Conservation (phyloP, 1,140 invertebrate species). For the Drosophila ficusphila region DNA sequence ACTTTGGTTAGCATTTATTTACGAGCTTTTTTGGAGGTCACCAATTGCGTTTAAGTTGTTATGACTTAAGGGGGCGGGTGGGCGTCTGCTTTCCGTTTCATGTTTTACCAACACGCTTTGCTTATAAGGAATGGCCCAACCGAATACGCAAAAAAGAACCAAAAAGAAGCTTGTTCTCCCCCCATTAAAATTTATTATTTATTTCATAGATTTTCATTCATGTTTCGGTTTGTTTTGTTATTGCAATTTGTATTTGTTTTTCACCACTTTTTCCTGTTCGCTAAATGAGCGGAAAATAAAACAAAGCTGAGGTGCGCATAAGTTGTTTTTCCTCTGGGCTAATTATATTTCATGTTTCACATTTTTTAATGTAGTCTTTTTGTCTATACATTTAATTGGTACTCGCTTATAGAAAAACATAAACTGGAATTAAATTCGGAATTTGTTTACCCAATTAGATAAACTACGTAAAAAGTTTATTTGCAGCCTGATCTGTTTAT, state of each 20-base stretch:
- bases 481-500: slow-evolving; percentile 11
- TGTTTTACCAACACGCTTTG: slow-evolving; percentile 34
- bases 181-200: slow-evolving; percentile 68
- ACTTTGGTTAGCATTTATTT: slow-evolving; percentile 59
- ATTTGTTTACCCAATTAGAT: slow-evolving; percentile 14
- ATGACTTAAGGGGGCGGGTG: slow-evolving; percentile 22
- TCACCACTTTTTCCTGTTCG: slow-evolving; percentile 12
- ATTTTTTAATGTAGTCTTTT: slow-evolving; percentile 32
- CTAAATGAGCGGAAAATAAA: slow-evolving; percentile 32
- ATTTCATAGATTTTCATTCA: slow-evolving; percentile 75
- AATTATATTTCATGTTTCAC: slow-evolving; percentile 62
- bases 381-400: slow-evolving; percentile 38
- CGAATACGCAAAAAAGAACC: slow-evolving; percentile 3
- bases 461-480: slow-evolving; percentile 12
- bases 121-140: slow-evolving; percentile 28
- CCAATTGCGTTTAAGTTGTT: slow-evolving; percentile 69
- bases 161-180: background rate
- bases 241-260: slow-evolving; percentile 27
- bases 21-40: slow-evolving; percentile 67
- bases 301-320: slow-evolving; percentile 11
- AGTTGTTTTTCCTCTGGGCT: slow-evolving; percentile 29
- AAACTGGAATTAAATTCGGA: slow-evolving; percentile 28
- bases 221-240: slow-evolving; percentile 60
- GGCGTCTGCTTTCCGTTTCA: slow-evolving; percentile 43
- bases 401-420: slow-evolving; percentile 15